Evolutionary conservation across 1,140 invertebrate genomes (phyloP).

Genomic region (Pseudomyrmex sp.): DNA sequence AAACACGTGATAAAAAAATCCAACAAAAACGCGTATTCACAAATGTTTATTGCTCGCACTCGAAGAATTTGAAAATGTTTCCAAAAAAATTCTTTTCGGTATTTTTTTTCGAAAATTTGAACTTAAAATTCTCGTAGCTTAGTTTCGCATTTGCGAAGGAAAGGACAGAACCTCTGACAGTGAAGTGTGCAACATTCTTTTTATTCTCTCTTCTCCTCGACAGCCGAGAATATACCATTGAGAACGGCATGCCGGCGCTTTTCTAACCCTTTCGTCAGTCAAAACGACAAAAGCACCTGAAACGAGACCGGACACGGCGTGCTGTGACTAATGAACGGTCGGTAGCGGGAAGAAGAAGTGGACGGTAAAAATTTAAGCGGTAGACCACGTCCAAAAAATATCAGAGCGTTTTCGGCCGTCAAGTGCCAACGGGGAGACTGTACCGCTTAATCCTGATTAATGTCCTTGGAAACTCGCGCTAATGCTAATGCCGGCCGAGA

Average conservation of each 20-base stretch:
- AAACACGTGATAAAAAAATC: neutral
- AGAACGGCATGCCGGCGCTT: conserved; percentile 54
- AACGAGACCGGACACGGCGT: conserved; percentile 34
- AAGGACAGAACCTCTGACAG: neutral
- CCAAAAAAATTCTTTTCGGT: no score
- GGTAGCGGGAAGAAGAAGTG: conserved; percentile 63
- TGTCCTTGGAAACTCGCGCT: conserved; percentile 81
- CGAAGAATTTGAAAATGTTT: neutral
- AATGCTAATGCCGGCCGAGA: conserved; percentile 79
- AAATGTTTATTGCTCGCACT: neutral
- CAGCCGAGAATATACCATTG: conserved; percentile 33
- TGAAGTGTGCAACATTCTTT: no score
- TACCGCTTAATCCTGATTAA: conserved; percentile 84
- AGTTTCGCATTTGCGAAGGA: conserved; percentile 35
- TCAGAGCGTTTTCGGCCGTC: conserved; percentile 70
- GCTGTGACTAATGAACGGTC: conserved; percentile 74
- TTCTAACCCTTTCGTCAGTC: conserved; percentile 65
- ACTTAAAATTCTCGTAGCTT: neutral
- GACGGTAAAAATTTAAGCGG: conserved; percentile 67
- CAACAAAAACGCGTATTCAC: neutral
- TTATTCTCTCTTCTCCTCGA: neutral
- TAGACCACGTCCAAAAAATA: conserved; percentile 65
- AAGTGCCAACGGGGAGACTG: conserved; percentile 69
- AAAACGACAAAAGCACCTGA: conserved; percentile 64
- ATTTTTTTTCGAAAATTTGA: no score